Percentiles rank a stretch among this genome's conserved stretches.
Conservation (phyloP, 2,888 invertebrate genomes). For the Synergus itoensis region DNA sequence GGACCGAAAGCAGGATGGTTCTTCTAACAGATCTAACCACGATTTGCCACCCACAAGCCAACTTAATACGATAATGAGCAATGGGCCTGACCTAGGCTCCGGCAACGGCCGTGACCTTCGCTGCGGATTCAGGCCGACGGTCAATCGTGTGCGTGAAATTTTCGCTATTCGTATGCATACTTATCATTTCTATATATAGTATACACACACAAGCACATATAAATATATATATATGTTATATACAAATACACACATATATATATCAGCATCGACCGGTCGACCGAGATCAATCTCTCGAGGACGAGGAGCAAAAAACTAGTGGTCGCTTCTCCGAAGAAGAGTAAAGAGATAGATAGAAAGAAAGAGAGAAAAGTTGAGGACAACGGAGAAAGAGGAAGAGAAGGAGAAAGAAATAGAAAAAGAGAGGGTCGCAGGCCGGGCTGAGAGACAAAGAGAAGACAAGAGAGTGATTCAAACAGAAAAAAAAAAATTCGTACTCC, state of each 20-base stretch:
- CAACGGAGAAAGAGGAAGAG: conserved; percentile 49
- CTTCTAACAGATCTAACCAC: conserved; percentile 48
- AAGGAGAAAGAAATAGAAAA: conserved; percentile 43
- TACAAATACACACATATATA: conserved; percentile 10
- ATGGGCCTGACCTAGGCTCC: conserved; percentile 77
- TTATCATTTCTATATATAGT: background rate
- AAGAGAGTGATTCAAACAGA: conserved; percentile 34
- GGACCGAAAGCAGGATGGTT: conserved; percentile 48
- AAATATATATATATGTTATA: background rate
- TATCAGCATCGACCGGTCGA: conserved; percentile 60
- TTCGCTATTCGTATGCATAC: conserved; percentile 43
- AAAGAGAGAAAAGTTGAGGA: conserved; percentile 37
- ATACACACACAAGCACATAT: conserved; percentile 9
- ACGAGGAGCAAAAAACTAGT: conserved; percentile 60
- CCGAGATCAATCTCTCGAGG: conserved; percentile 66
- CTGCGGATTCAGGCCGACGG: conserved; percentile 63
- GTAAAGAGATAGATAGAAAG: conserved; percentile 55
- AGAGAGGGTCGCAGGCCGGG: conserved; percentile 44
- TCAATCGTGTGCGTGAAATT: conserved; percentile 57
- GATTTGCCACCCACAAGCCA: conserved; percentile 49
- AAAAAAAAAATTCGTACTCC: conserved; percentile 51
- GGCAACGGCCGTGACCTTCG: conserved; percentile 74
- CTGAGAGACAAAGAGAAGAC: conserved; percentile 36
- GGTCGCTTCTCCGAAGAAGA: conserved; percentile 60
- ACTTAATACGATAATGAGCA: conserved; percentile 69